These are phyloP conservation scores for Coregonus sp. DNA, from an alignment of 2,797 vertebrate species.

Conservation along the genomic window DNA sequence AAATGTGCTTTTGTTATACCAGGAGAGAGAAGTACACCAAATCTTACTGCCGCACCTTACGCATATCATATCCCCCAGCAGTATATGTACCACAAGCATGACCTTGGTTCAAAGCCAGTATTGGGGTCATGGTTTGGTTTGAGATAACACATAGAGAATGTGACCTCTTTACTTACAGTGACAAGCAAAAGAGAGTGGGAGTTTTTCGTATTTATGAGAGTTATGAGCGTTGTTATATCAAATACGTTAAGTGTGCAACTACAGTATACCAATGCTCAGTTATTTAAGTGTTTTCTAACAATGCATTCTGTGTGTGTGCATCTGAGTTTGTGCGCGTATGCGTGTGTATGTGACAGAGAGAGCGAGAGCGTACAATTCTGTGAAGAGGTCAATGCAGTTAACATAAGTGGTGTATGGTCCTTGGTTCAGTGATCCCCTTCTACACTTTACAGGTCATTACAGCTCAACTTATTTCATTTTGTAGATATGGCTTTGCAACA, in stretches of 20 bases:
- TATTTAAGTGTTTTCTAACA: conserved; percentile 17
- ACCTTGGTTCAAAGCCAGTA: neutral
- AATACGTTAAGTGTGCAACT: neutral
- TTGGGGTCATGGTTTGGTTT: neutral
- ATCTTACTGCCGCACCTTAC: conserved; percentile 13
- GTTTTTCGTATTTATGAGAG: conserved; percentile 5
- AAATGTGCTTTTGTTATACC: conserved; percentile 55
- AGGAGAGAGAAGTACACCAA: conserved; percentile 46
- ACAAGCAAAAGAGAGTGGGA: neutral
- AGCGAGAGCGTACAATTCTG: conserved; percentile 50
- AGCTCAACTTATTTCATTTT: conserved; percentile 19
- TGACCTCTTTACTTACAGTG: conserved; percentile 6
- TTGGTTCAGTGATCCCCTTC: conserved; percentile 45
- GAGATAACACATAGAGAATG: conserved; percentile 3
- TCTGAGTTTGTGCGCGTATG: conserved; percentile 16
- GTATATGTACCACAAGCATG: neutral
- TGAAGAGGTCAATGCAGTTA: conserved; percentile 60
- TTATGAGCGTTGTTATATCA: neutral
- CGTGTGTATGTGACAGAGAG: neutral
- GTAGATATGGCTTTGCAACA: conserved; percentile 6
- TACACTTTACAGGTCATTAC: conserved; percentile 43
- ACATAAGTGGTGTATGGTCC: conserved; percentile 52
- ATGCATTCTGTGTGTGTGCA: neutral
- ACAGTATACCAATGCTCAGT: neutral
- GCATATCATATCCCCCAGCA: neutral